Evolutionary conservation across 2,797 vertebrate genomes (phyloP), one percentile per base, ranked within the genome.

Genomic region (Gambusia yucatana): DNA sequence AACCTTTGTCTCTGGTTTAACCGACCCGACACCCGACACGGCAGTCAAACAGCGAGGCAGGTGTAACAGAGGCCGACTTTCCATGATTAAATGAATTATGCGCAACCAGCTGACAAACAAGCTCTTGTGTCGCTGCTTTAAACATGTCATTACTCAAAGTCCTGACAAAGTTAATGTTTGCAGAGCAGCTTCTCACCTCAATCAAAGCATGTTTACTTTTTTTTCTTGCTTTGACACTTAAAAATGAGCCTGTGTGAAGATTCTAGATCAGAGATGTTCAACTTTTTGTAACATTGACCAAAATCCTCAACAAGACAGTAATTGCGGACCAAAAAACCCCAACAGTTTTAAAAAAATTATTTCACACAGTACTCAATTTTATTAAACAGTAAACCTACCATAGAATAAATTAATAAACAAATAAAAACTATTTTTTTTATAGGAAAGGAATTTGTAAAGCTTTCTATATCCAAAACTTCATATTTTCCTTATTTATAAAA

Each of bases 61-160:
- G 91, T 94, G 93, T 91, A 90, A 88, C 80, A 59, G 61, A 81
- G 82, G 81, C 33, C 59, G 72, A 77, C 81, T 85, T 80, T 61
- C 28, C 76, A 80, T 90, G 90, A 95, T 94, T 96, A 95, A 89
- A 96, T 96, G 41, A 96, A 95, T 88, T 93, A 92, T 89, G 84
- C 52, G 91, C 55, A 67, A 88, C 84, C 88, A 84, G 82, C 90
- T 89, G 93, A 92, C 87, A 84, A 74, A 85, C 83, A 75, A 77
- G 72, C 89, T 92, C 90, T 28, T 39, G 74, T 94, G 91, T 86
- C 89, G 3, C 47, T 95, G 93, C 81, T 92, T 96, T 93, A 96
- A 95, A 93, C 94, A 96, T 95, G 85, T 95, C 92, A 96, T 96
- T 95, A 95, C 72, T 87, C 83, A 48, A 61, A 55, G 33, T 77